phyloP scores from a whole-genome alignment of 53 echinoderm and acorn worm species.

The Apostichopus leukothele region DNA sequence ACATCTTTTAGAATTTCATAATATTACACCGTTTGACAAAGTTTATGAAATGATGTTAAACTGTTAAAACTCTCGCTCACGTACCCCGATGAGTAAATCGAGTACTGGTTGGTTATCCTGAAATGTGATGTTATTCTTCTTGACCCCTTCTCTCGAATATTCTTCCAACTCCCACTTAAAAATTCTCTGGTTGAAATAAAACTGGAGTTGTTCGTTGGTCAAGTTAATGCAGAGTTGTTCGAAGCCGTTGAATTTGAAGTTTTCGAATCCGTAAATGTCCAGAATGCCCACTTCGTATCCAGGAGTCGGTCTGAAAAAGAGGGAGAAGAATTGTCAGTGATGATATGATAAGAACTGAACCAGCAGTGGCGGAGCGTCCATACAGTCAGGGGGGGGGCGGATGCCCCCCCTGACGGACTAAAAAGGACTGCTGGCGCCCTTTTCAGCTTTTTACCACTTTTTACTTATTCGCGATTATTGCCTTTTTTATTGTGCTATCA shows the following conservation, averaged over 20 bases:
- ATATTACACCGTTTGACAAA: too few species aligned
- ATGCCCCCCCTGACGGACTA: too few species aligned
- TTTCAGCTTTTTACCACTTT: too few species aligned
- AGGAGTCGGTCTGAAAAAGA: conserved; percentile 50
- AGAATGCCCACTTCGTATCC: conserved; percentile 90
- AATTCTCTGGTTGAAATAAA: conserved; percentile 95
- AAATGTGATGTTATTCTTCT: conserved; percentile 81
- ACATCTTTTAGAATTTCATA: too few species aligned
- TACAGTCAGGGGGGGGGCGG: too few species aligned
- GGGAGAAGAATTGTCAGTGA: not conserved
- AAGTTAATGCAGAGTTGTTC: conserved; percentile 97
- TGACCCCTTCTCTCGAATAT: conserved; percentile 86
- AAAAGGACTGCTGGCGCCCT: too few species aligned
- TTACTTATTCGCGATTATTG: too few species aligned
- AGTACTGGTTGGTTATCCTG: conserved; percentile 87
- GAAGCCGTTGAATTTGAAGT: conserved; percentile 85
- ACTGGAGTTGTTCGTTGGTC: conserved; percentile 97
- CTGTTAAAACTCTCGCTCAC: not conserved
- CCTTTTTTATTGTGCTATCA: too few species aligned
- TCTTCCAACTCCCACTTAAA: conserved; percentile 96
- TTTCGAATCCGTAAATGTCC: conserved; percentile 97
- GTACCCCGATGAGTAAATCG: conserved; percentile 82
- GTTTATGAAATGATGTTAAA: too few species aligned
- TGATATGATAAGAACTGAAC: not conserved
- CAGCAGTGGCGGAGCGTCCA: too few species aligned